Percentiles rank a stretch among this genome's conserved stretches.
These are phyloP conservation scores for Hirtodrosophila trivittata DNA, from an alignment of 2,888 invertebrate genomes.

Conservation along the genomic window DNA sequence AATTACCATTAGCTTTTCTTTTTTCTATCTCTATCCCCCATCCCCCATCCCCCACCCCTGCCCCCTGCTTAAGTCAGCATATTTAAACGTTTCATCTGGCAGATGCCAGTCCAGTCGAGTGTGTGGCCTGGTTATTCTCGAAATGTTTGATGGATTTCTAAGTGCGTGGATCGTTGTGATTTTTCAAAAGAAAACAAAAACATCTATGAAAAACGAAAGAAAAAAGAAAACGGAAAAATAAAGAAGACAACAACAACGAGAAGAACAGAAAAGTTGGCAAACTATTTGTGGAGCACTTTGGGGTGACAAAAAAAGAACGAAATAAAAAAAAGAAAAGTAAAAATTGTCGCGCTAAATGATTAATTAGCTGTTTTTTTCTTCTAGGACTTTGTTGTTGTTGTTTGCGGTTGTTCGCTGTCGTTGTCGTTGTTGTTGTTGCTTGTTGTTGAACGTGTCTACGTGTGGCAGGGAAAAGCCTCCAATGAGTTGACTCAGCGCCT, in stretches of 20 bases:
- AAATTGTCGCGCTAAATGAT: conserved; percentile 55
- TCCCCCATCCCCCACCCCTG: neutral
- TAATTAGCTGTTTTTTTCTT: conserved; percentile 58
- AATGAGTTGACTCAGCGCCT: conserved; percentile 65
- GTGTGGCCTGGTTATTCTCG: conserved; percentile 33
- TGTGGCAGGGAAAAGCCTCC: conserved; percentile 64
- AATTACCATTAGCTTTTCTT: conserved; percentile 28
- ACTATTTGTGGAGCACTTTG: conserved; percentile 34
- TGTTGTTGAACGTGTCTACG: conserved; percentile 2
- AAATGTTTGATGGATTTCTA: conserved; percentile 77
- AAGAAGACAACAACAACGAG: too few relatives aligned
- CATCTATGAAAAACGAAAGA: neutral
- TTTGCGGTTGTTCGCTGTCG: conserved; percentile 4
- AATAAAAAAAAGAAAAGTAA: neutral
- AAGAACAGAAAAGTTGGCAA: conserved; percentile 19
- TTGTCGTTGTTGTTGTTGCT: conserved; percentile 11
- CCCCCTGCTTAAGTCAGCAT: conserved; percentile 26
- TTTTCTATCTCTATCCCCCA: conserved; percentile 2
- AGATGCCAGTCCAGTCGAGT: conserved; percentile 45
- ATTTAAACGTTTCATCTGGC: conserved; percentile 56
- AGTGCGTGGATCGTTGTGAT: conserved; percentile 70
- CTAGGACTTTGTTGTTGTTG: conserved; percentile 3
- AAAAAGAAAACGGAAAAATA: conserved; percentile 8
- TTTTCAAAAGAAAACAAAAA: conserved; percentile 33
- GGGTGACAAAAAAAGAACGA: conserved; percentile 4